These are phyloP conservation scores for Steromphala cineraria DNA, from an alignment of 2,888 invertebrate genomes.

Conservation along the genomic window DNA sequence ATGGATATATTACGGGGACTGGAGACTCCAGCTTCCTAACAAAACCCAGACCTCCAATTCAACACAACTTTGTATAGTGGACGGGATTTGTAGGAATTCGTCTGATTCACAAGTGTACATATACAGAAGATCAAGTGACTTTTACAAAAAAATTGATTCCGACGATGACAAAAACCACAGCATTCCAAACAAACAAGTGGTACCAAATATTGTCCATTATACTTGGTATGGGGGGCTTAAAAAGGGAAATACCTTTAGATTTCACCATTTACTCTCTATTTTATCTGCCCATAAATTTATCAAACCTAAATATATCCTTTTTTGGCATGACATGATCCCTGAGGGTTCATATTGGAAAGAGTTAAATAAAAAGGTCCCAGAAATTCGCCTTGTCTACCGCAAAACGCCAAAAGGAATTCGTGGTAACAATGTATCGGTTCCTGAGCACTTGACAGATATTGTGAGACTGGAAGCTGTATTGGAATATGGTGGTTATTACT, in stretches of 20 bases:
- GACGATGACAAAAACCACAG: neutral
- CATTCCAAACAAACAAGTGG: neutral
- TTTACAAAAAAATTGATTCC: neutral
- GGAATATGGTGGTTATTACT: constrained; percentile 8
- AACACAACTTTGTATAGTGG: neutral
- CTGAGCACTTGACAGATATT: neutral
- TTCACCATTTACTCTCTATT: neutral
- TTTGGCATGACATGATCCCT: constrained; percentile 7
- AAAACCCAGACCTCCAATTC: too few species aligned
- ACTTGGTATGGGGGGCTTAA: constrained; percentile 6
- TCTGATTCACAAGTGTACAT: neutral
- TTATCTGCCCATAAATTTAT: constrained; percentile 12
- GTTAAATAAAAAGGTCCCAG: neutral
- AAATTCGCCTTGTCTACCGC: neutral
- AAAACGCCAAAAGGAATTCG: neutral
- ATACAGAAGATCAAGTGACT: neutral
- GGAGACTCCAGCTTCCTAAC: neutral
- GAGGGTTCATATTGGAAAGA: neutral
- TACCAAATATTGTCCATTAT: neutral
- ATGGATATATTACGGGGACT: neutral
- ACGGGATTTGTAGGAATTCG: neutral
- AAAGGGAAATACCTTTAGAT: neutral
- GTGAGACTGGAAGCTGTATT: constrained; percentile 2
- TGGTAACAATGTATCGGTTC: neutral
- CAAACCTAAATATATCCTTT: neutral